These are phyloP conservation scores for Lithophane leautieri DNA, from an alignment of 2,888 invertebrate species.

Conservation along the genomic window DNA sequence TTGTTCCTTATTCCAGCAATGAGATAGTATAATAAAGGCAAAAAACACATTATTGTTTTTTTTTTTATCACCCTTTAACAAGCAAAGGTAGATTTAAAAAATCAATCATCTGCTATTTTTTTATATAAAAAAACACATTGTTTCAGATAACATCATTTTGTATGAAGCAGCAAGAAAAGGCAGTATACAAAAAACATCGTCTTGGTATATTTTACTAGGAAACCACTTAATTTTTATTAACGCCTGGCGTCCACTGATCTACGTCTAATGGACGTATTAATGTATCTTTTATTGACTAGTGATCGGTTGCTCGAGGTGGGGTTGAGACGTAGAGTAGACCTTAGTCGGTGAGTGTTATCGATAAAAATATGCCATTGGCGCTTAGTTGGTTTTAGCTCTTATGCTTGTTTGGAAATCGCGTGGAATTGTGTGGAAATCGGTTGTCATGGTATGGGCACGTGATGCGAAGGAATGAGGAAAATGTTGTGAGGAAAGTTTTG, in stretches of 20 bases:
- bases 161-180: neutral
- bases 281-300: slow-evolving; percentile 67
- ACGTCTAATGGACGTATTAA: slow-evolving; percentile 72
- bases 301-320: slow-evolving; percentile 38
- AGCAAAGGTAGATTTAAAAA: neutral
- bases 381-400: slow-evolving; percentile 17
- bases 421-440: too few relatives aligned
- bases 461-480: too few relatives aligned
- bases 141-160: neutral
- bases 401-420: too few relatives aligned
- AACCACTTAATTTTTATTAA: slow-evolving; percentile 75
- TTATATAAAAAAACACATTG: neutral
- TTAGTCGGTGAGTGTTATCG: slow-evolving; percentile 13
- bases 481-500: too few relatives aligned
- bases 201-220: slow-evolving; percentile 33
- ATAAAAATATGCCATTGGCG: slow-evolving; percentile 26
- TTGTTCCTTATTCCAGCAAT: neutral
- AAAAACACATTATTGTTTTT: neutral
- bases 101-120: neutral
- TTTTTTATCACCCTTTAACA: neutral
- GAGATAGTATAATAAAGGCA: neutral
- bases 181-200: slow-evolving; percentile 36
- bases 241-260: slow-evolving; percentile 62
- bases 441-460: too few relatives aligned
- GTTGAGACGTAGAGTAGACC: neutral